Evolutionary conservation across 2,797 vertebrate species (phyloP), one percentile per base, ranked within the genome.

Genomic region (Thaleichthys pacificus): DNA sequence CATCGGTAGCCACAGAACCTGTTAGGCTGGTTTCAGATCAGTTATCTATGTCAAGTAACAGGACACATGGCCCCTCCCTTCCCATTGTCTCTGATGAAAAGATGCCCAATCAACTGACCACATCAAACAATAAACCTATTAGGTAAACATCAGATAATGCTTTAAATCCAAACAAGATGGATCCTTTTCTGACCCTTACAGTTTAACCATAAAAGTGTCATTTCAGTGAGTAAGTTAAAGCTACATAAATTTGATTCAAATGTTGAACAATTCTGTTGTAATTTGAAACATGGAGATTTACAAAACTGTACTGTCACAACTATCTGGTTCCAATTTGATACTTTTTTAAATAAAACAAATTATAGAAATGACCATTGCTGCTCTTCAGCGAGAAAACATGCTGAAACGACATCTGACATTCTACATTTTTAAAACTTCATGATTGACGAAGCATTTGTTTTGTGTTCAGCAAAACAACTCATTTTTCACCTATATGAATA

Each of bases 21-120:
- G 78, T 74, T 71, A 82, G 75, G 82, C 88, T 90, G 88, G 86
- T 90, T 88, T 89, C 74, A 84, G 70, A 79, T 87, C 69, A 71
- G 81, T 71, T 62, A 57, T 65, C 7, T 56, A 73, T 49, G 14
- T 70, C 35, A n/a, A 64, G 32, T 69, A 22, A 62, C 56, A 65
- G 62, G 64, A 66, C 81, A 69, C 42, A n/a, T 79, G 35, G 38
- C n/a, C 32, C 19, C 58, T 24, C 47, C 49, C 65, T 78, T 74
- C 68, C 42, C 67, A 58, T 72, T 38, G 42, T 81, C 64, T 77
- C 19, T 67, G 62, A 61, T 51, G 28, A 71, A 71, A 28, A 22
- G 61, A 32, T 68, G 51, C 71, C 72, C 51, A 71, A 65, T 77
- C 66, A 15, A 56, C 74, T 71, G 56, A 60, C 72, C 67, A 71